Evolutionary conservation across 2,797 vertebrate species (phyloP).

Genomic region (Poeciliopsis presidionis): DNA sequence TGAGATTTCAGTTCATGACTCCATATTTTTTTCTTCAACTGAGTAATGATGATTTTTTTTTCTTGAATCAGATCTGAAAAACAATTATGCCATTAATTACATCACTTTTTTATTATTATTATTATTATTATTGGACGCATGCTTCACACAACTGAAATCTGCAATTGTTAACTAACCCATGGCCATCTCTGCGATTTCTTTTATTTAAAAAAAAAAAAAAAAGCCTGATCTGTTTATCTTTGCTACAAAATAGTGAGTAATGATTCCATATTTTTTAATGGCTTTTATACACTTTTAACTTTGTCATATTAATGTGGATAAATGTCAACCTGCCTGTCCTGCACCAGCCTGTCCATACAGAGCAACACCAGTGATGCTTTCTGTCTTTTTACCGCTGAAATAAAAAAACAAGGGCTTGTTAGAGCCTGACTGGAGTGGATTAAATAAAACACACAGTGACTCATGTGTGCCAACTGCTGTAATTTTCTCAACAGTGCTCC

Average conservation of each 20-base stretch:
- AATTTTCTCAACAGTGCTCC: not conserved
- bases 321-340: constrained; percentile 26
- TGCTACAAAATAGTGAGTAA: not conserved
- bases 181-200: not conserved
- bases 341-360: constrained; percentile 30
- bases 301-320: constrained; percentile 6
- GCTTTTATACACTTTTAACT: not conserved
- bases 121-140: not conserved
- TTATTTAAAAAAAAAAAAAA: not conserved
- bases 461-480: constrained; percentile 44
- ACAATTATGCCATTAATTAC: not conserved
- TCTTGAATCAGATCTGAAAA: not conserved
- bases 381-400: constrained; percentile 27
- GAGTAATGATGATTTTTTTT: not conserved
- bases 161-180: not conserved
- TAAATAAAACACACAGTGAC: constrained; percentile 66
- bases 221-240: not conserved
- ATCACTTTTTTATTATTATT: not conserved
- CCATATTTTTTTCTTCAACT: not conserved
- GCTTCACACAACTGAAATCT: not conserved
- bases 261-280: not conserved
- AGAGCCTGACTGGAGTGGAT: constrained; percentile 60
- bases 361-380: constrained; percentile 19
- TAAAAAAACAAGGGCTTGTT: constrained; percentile 34
- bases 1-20: not conserved